Conservation (phyloP, 2,797 vertebrate species). For the Alfaro cultratus region DNA sequence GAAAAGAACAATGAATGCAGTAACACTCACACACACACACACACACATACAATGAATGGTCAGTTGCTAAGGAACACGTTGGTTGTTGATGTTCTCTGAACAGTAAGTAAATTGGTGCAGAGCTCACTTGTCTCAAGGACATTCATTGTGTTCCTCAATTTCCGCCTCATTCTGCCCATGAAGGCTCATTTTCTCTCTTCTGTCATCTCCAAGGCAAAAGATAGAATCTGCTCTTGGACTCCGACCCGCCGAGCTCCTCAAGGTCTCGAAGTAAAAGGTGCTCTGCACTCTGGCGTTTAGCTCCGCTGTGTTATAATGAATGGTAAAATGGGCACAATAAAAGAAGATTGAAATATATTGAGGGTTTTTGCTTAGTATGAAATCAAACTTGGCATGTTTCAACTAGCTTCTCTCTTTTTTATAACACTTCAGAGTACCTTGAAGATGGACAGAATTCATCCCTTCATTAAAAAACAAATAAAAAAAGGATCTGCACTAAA, state of each 20-base stretch:
- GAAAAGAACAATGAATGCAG: not conserved
- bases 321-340: not conserved
- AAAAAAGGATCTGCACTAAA: not conserved
- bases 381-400: not conserved
- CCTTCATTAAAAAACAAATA: not conserved
- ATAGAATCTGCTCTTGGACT: not conserved
- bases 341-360: not conserved
- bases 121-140: constrained; percentile 15
- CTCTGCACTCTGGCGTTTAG: not conserved
- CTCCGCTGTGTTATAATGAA: not conserved
- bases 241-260: not conserved
- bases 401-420: not conserved
- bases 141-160: constrained; percentile 10
- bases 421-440: not conserved
- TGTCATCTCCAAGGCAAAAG: not conserved
- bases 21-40: no score
- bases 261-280: not conserved
- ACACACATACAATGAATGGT: no score
- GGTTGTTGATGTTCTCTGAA: constrained; percentile 7
- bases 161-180: constrained; percentile 1
- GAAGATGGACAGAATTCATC: not conserved
- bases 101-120: constrained; percentile 3
- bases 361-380: not conserved
- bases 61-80: constrained; percentile 7
- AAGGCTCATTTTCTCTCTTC: constrained; percentile 4